Base-by-base conservation (phyloP, 2,888 invertebrate genomes). In the Anoplius nigerrimus region DNA sequence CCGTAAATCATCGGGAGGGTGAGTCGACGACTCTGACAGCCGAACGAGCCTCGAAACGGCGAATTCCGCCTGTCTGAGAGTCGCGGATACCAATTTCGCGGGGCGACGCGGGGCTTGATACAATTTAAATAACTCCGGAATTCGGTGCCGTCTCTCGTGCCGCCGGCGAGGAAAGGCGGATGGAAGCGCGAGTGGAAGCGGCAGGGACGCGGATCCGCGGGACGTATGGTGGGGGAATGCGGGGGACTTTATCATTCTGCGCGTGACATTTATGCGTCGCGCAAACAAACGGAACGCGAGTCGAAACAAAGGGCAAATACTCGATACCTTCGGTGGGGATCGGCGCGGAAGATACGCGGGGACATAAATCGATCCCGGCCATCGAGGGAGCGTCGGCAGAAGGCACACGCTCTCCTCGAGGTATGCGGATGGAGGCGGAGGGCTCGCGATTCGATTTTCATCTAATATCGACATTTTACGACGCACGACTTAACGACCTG, bases 401-500 rank as follows among this genome's bases (percentile, higher is more conserved):
- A 16, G 48, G 42, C 13, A 6, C 42, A 8, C 42, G n/a, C n/a
- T 34, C 6, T 34, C 1, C 11, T 54, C 21, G 45, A 56, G 45
- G 62, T 48, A 66, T 56, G 59, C 18, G 42, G 27, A 45, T n/a
- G n/a, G 61, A 61, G 48, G 27, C n/a, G n/a, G n/a, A n/a, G 48
- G 51, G 54, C 13, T 18, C 52, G n/a, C 64, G 62, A 72, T 67
- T 74, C 73, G 75, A 75, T 76, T 70, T 77, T 75, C 71, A 71
- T 75, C 72, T 75, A 75, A 79, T 79, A 73, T 79, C 58, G 63
- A 57, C 68, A 48, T 68, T 79, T 72, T 66, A 68, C 73, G 69
- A 72, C 55, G 72, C 66, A 63, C 61, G 58, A 71, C 66, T 76
- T 77, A 81, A 80, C 76, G 77, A 79, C 72, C 72, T 75, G 75